phyloP scores from a whole-genome alignment of 2,113 vertebrate species.

The Plecturocebus donacophilus region DNA sequence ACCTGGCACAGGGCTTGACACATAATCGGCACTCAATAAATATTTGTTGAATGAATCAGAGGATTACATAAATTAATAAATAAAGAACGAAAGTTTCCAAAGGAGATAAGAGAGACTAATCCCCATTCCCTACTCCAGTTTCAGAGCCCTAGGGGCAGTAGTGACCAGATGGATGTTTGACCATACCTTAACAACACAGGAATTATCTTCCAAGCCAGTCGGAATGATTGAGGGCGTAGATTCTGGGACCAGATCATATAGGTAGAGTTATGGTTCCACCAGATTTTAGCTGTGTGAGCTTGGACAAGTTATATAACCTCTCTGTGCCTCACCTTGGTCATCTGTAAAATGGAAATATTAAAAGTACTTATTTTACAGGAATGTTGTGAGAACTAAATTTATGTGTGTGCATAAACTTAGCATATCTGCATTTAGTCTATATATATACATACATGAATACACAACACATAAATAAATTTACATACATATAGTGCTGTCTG shows the following conservation, averaged over 20 bases:
- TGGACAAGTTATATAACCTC: neutral
- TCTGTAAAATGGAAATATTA: neutral
- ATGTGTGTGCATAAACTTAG: neutral
- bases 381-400: constrained; percentile 13
- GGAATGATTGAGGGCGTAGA: neutral
- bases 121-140: neutral
- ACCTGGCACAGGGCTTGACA: neutral
- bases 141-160: neutral
- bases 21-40: neutral
- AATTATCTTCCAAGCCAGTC: neutral
- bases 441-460: neutral
- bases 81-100: neutral
- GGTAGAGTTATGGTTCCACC: neutral
- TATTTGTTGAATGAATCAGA: constrained; percentile 14
- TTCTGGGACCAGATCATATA: neutral
- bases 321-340: neutral
- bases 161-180: neutral
- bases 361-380: neutral
- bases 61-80: constrained; percentile 16
- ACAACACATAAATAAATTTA: neutral
- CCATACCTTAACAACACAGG: neutral
- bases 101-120: neutral
- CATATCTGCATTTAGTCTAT: neutral
- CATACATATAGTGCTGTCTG: neutral
- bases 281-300: neutral